Evolutionary conservation across 2,797 vertebrate genomes (phyloP).

Genomic region (Parotocinclus haroldoi): DNA sequence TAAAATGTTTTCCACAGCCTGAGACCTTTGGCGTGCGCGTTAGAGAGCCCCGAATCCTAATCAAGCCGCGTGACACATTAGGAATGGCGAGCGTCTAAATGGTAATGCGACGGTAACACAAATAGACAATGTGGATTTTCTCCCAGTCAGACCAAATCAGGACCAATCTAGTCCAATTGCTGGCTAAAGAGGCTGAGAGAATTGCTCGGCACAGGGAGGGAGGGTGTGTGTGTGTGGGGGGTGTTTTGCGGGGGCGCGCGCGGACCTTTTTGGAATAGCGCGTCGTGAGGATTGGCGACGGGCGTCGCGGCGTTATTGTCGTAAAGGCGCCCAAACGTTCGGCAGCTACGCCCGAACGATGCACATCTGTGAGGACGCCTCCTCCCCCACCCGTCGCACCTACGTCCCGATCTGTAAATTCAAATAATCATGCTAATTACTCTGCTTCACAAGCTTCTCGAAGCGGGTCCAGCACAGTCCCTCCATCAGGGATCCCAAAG

Average conservation of each 20-base stretch:
- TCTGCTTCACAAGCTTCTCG: conserved; percentile 71
- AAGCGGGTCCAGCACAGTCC: conserved; percentile 67
- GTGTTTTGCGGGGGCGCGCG: conserved; percentile 4
- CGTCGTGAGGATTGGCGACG: conserved; percentile 19
- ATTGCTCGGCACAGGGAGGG: conserved; percentile 15
- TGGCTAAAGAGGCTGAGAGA: conserved; percentile 49
- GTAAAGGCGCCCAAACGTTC: conserved; percentile 37
- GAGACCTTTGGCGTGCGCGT: conserved; percentile 97
- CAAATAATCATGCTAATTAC: conserved; percentile 78
- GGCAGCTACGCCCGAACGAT: conserved; percentile 1
- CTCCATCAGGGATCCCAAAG: conserved; percentile 68
- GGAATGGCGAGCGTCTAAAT: conserved; percentile 95
- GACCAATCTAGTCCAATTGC: conserved; percentile 53
- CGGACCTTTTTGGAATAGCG: conserved; percentile 34
- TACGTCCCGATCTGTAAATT: conserved; percentile 73
- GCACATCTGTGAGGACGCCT: conserved; percentile 17
- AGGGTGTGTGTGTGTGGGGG: conserved; percentile 1
- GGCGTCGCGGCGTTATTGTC: conserved; percentile 40
- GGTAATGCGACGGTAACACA: conserved; percentile 90
- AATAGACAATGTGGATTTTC: conserved; percentile 76
- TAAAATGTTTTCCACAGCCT: conserved; percentile 99
- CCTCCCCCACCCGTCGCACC: conserved; percentile 43
- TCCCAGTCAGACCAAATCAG: conserved; percentile 48
- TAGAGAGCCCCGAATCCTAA: conserved; percentile 99
- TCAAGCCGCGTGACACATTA: conserved; percentile 99